Evolutionary conservation across 1,140 invertebrate species (phyloP), one percentile per base, ranked within the genome.

Genomic region (Brachionus angularis): DNA sequence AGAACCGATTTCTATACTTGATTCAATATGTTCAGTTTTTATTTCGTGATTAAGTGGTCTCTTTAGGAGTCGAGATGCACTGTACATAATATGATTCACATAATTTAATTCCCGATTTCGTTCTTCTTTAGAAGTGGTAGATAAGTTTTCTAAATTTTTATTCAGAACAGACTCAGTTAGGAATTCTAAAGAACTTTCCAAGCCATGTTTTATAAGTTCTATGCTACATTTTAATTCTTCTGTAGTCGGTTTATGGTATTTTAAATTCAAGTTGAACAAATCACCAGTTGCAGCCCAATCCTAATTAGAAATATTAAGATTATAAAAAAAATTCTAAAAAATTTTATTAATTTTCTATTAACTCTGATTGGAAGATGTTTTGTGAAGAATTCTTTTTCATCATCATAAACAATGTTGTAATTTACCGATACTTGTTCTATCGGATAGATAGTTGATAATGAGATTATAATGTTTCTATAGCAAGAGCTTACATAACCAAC

Each of bases 271-370:
- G 3, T 86, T 83, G 27, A 88, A 80, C 3, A 89, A 76, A 74
- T 89, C 80, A 10, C 86, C 84, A 0, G 86, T 81, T 71, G 85
- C 83, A 0, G 89, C 91, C 93, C 92, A 96, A 73, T 92, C 87
- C n/a, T n/a, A n/a, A n/a, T n/a, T n/a, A n/a, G n/a, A n/a, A n/a
- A n/a, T n/a, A n/a, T n/a, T 87, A 87, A 74, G 2, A 74, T 71
- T n/a, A 21, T 72, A 39, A 50, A 49, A 18, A 12, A 64, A 44
- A n/a, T n/a, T n/a, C n/a, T n/a, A n/a, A n/a, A n/a, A n/a, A n/a
- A n/a, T n/a, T n/a, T n/a, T n/a, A n/a, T n/a, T 16, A 7, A 69
- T 53, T 52, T 49, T 4, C 31, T 10, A 55, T 78, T 79, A 80
- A 87, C 86, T 76, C 84, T 78, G 16, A 92, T 85, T 3, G 90